Evolutionary conservation across 2,888 invertebrate genomes (phyloP), one percentile per base, ranked within the genome.

Genomic region (Crocallis elinguaria): DNA sequence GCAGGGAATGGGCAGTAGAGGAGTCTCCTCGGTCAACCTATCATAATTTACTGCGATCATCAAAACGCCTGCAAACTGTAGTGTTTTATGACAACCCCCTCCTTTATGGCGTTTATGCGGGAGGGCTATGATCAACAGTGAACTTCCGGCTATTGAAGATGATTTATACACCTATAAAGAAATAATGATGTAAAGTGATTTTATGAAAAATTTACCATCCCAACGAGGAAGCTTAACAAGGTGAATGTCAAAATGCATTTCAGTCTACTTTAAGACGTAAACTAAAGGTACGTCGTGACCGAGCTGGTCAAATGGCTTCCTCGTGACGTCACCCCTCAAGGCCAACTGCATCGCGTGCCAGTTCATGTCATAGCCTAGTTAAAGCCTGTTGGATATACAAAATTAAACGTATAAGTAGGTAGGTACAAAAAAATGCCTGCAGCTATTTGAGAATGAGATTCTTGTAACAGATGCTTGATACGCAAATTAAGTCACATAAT

Each of bases 221-320:
- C 9, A n/a, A 7, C n/a, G 1, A 7, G 25, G 46, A 48, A 43
- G 46, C 33, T 50, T 21, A 23, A 12, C 25, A 50, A 37, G 35
- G 36, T 23, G 42, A 49, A 49, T 50, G 48, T 27, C 29, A 39
- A 45, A 57, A 53, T 45, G 30, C 33, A 38, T 38, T 39, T 25
- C 14, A 19, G 49, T 57, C 51, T 51, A 36, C 49, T 43, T 59
- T 36, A 43, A 44, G 50, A 50, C 36, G 54, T 63, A 32, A 51
- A 23, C 27, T 37, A 50, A 32, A 57, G 41, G 25, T 68, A 73
- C 62, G 72, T 79, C 67, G 72, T 75, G 73, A 73, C 68, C 64
- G 71, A 69, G 57, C 67, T 69, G 79, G 75, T 66, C 73, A 73
- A 66, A 64, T 67, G 62, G 75, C 77, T 82, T 82, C 82, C 81